These are phyloP conservation scores for Solea senegalensis DNA, from an alignment of 2,113 vertebrate genomes.

Conservation along the genomic window DNA sequence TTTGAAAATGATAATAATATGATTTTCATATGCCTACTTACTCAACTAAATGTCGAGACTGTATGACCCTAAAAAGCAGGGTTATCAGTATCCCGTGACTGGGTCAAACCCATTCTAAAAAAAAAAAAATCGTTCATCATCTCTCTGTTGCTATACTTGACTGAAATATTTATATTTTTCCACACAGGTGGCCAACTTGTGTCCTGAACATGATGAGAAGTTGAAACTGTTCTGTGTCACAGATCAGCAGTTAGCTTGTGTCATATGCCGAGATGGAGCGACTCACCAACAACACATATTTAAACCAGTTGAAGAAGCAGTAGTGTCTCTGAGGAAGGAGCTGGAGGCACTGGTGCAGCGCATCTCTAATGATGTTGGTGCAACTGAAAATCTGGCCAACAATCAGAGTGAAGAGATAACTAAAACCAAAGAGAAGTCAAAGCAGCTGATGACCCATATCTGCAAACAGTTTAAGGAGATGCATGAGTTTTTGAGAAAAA, in stretches of 20 bases:
- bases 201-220: conserved; percentile 68
- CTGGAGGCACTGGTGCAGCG: conserved; percentile 23
- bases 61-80: too few relatives aligned
- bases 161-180: neutral
- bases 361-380: conserved; percentile 19
- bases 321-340: conserved; percentile 34
- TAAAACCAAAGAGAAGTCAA: conserved; percentile 43
- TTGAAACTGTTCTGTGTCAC: conserved; percentile 71
- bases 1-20: too few relatives aligned
- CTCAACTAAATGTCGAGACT: too few relatives aligned
- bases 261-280: conserved; percentile 66
- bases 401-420: conserved; percentile 44
- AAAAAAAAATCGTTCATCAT: neutral
- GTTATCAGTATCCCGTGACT: neutral
- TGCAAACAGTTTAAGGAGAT: conserved; percentile 59
- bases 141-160: neutral
- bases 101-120: neutral
- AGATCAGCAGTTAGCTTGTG: conserved; percentile 64
- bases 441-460: conserved; percentile 45
- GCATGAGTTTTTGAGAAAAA: conserved; percentile 58
- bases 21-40: too few relatives aligned
- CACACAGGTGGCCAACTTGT: conserved; percentile 34
- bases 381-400: conserved; percentile 6
- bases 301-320: conserved; percentile 64
- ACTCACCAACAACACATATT: conserved; percentile 63